Evolutionary conservation across 1,140 invertebrate species (phyloP).

Genomic region (Hydropsyche tenuis): DNA sequence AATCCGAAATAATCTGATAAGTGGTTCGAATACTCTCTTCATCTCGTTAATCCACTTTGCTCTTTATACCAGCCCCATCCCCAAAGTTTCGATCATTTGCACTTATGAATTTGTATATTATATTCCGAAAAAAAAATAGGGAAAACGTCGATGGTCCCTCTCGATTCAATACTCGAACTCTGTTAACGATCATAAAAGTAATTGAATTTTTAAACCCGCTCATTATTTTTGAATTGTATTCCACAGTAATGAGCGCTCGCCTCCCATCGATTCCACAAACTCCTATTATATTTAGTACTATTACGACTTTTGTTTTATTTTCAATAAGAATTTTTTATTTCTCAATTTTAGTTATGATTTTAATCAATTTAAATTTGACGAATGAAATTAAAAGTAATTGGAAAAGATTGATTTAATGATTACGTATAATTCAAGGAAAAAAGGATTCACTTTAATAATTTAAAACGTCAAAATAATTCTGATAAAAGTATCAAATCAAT

Average conservation of each 20-base stretch:
- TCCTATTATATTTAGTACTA: too few species aligned
- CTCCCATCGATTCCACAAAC: too few species aligned
- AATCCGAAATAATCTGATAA: slow-evolving; percentile 26
- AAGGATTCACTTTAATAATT: too few species aligned
- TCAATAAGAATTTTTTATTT: too few species aligned
- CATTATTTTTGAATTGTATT: slow-evolving; percentile 21
- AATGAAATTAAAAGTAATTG: too few species aligned
- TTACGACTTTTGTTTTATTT: too few species aligned
- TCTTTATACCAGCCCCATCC: background rate
- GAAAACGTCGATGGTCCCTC: background rate
- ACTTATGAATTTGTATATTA: slow-evolving; percentile 16
- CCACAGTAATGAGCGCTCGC: background rate
- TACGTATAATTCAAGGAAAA: too few species aligned
- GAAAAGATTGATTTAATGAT: too few species aligned
- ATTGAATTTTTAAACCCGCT: slow-evolving; percentile 27
- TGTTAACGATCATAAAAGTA: slow-evolving; percentile 26
- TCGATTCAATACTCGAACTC: background rate
- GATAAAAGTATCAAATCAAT: too few species aligned
- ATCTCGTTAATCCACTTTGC: slow-evolving; percentile 13
- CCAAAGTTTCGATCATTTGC: background rate
- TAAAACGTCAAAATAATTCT: too few species aligned
- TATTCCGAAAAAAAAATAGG: background rate
- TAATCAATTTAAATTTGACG: too few species aligned
- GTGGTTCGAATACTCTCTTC: slow-evolving; percentile 16
- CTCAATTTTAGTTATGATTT: too few species aligned